Evolutionary conservation across 1,140 invertebrate species (phyloP), one percentile per base, ranked within the genome.

Genomic region (Zaprionus nigranus): DNA sequence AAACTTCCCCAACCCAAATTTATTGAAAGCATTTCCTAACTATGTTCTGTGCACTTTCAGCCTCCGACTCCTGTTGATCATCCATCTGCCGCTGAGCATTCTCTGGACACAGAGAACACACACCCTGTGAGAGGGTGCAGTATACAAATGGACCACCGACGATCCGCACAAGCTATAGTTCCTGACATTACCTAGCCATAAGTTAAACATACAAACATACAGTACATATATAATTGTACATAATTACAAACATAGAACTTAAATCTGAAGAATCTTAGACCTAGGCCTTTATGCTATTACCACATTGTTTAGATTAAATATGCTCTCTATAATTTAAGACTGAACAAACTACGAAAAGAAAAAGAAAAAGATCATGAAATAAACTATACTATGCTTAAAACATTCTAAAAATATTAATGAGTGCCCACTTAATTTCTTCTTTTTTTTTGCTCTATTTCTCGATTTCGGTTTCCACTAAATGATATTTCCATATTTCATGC

Each of bases 291-390:
- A 58, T 7, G 36, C 56, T 65, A 65, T 30, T 56, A 28, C 24
- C 20, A 30, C 15, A 22, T 63, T 70, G 59, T 75, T 58, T 75
- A 70, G 46, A 53, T 59, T 75, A 49, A 70, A 57, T 13, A 75
- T 26, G 38, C 28, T 43, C 63, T 69, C 77, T 78, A 78, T 84
- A 65, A 68, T 88, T 81, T 88, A 90, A 88, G 85, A 90, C 85
- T 88, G 84, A 88, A 46, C n/a, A 62, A 28, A 76, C 59, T 56
- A 70, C 36, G 24, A 40, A 64, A 54, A 40, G 69, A 61, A 62
- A 63, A 24, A 67, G 57, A 58, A 59, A 40, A 56, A 51, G 59
- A 59, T 62, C 65, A 67, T 65, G 65, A 79, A 90, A 88, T 88
- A 88, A 90, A 88, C 68, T 72, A 77, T 71, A 38, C 68, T 54